A percentile compares a stretch with the other conserved stretches of the same genome.
phyloP scores from a whole-genome alignment of 2,888 invertebrate species.

The Loripinus fragilis region DNA sequence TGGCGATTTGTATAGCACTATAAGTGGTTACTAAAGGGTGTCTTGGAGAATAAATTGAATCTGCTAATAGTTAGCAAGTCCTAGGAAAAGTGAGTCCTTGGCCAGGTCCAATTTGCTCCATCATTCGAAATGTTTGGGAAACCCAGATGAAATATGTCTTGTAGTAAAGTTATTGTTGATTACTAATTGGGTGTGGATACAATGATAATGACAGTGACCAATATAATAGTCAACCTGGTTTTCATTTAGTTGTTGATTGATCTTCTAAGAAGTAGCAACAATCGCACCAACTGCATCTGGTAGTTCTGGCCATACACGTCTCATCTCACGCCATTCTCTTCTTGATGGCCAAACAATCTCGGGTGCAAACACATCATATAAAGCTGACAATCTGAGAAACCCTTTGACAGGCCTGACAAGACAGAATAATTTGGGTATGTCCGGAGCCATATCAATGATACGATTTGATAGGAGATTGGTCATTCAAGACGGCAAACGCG shows the following conservation, averaged over 20 bases:
- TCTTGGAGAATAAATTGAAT: background rate
- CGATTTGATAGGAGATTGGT: no score
- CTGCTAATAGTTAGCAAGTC: background rate
- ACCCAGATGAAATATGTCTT: background rate
- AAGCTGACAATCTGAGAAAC: no score
- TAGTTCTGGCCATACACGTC: constrained; percentile 18
- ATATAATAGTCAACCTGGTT: constrained; percentile 16
- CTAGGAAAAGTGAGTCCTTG: background rate
- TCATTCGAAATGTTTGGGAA: background rate
- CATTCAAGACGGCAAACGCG: no score
- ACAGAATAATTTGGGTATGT: no score
- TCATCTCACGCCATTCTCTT: background rate
- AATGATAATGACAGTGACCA: background rate
- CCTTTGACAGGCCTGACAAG: no score
- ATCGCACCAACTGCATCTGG: constrained; percentile 24
- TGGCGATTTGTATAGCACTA: background rate
- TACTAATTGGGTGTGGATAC: background rate
- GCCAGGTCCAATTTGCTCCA: background rate
- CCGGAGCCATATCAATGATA: no score
- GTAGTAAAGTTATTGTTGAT: background rate
- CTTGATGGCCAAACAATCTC: background rate
- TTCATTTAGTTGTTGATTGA: background rate
- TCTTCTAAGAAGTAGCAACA: constrained; percentile 27
- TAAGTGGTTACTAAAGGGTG: background rate
- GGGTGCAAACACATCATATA: no score